These are phyloP conservation scores for Napeogenes sylphis DNA, from an alignment of 2,888 invertebrate genomes.

Conservation along the genomic window DNA sequence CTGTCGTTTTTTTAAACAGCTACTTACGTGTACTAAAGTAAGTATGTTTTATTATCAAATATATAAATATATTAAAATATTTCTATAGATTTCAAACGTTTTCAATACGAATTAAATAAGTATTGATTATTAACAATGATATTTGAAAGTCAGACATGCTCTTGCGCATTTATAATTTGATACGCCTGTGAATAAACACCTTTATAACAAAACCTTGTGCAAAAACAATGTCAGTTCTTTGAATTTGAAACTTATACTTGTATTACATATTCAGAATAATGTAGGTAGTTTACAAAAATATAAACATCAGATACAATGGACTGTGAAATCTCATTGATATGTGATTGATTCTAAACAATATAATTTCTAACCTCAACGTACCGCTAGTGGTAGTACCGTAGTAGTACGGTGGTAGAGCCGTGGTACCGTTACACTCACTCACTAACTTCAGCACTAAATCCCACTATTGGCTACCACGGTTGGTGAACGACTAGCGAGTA, in stretches of 20 bases:
- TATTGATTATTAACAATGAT: no score
- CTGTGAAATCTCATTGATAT: no score
- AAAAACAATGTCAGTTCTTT: neutral
- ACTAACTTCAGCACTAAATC: constrained; percentile 29
- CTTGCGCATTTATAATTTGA: constrained; percentile 1
- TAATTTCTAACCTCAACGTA: constrained; percentile 21
- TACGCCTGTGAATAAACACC: constrained; percentile 3
- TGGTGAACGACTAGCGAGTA: constrained; percentile 52
- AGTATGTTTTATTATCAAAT: no score
- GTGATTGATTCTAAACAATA: constrained; percentile 12
- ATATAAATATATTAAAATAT: no score
- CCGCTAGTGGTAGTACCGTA: constrained; percentile 17
- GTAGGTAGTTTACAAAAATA: constrained; percentile 1
- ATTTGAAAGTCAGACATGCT: no score
- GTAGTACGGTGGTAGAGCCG: no score
- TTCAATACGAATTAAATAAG: no score
- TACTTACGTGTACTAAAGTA: no score
- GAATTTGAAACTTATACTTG: neutral
- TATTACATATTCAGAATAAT: no score
- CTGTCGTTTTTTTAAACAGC: no score
- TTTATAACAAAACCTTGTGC: neutral
- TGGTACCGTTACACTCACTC: constrained; percentile 28
- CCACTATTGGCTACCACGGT: constrained; percentile 54
- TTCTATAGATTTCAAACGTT: no score
- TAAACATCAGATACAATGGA: neutral